Percentiles rank a stretch among this genome's conserved stretches.
These are phyloP conservation scores for Chelonia mydas DNA, from an alignment of 2,797 vertebrate genomes.

Conservation along the genomic window DNA sequence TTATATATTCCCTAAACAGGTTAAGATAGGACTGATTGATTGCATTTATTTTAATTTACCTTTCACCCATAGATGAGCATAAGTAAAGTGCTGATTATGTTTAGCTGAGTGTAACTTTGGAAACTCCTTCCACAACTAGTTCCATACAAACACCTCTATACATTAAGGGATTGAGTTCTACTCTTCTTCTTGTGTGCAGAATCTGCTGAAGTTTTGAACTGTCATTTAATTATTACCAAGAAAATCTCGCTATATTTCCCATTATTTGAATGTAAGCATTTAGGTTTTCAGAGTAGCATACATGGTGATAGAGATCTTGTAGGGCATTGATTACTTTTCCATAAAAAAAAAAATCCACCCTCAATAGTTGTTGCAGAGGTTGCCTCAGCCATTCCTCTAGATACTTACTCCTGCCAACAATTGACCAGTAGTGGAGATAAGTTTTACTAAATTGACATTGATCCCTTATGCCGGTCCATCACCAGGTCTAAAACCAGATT, in stretches of 20 bases:
- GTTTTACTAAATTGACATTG: constrained; percentile 1
- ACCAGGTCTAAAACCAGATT: background rate
- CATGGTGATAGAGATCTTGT: constrained; percentile 25
- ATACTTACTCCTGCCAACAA: constrained; percentile 3
- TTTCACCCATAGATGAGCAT: background rate
- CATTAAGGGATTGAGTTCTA: constrained; percentile 24
- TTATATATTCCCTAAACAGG: background rate
- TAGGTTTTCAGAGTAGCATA: constrained; percentile 34
- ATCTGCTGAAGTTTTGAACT: constrained; percentile 36
- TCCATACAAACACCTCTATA: background rate
- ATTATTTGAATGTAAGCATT: constrained; percentile 26
- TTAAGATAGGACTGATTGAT: constrained; percentile 30
- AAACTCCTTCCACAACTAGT: background rate
- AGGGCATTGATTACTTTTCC: constrained; percentile 35
- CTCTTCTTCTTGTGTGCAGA: constrained; percentile 26
- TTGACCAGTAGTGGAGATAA: background rate
- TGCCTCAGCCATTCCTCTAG: background rate
- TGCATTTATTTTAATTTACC: background rate
- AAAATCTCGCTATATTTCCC: background rate
- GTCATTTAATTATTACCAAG: background rate
- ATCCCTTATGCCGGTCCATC: background rate
- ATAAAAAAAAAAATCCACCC: constrained; percentile 9
- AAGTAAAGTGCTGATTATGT: background rate
- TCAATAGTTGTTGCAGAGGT: constrained; percentile 19
- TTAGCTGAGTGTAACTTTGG: background rate